Percentiles rank a stretch among this genome's conserved stretches.
These are phyloP conservation scores for Scomberomorus guttatus DNA, from an alignment of 2,797 vertebrate genomes.

Conservation along the genomic window DNA sequence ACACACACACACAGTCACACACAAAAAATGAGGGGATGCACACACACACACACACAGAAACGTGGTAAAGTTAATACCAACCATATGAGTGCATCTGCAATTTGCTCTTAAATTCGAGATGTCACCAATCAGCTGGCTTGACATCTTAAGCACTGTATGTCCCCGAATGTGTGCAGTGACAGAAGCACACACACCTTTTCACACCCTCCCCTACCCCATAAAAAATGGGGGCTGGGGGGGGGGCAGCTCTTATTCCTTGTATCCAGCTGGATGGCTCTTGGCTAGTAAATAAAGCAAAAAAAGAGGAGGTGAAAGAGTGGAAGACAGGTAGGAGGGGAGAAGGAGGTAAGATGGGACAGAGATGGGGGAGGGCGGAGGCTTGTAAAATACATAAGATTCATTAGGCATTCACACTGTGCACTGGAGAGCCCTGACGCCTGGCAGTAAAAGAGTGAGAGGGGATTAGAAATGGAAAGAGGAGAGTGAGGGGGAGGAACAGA, in stretches of 20 bases:
- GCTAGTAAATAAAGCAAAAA: constrained; percentile 69
- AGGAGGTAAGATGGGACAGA: constrained; percentile 22
- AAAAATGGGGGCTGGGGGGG: not conserved
- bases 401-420: constrained; percentile 73
- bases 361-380: constrained; percentile 44
- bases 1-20: constrained; percentile 21
- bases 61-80: not conserved
- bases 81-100: not conserved
- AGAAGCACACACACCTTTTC: constrained; percentile 22
- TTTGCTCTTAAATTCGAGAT: constrained; percentile 7
- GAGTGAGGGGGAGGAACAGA: constrained; percentile 12
- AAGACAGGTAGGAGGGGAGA: not conserved
- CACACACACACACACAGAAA: not conserved
- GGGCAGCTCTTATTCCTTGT: constrained; percentile 55
- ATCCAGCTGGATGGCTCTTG: constrained; percentile 61
- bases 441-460: constrained; percentile 60
- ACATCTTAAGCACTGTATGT: not conserved
- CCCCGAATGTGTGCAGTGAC: not conserved
- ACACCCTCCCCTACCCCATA: constrained; percentile 9
- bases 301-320: constrained; percentile 27
- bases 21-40: constrained; percentile 2
- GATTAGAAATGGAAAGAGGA: constrained; percentile 37
- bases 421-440: constrained; percentile 56
- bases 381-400: constrained; percentile 73
- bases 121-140: constrained; percentile 16